phyloP scores from a whole-genome alignment of 2,113 vertebrate genomes.

The Myocastor coypus region DNA sequence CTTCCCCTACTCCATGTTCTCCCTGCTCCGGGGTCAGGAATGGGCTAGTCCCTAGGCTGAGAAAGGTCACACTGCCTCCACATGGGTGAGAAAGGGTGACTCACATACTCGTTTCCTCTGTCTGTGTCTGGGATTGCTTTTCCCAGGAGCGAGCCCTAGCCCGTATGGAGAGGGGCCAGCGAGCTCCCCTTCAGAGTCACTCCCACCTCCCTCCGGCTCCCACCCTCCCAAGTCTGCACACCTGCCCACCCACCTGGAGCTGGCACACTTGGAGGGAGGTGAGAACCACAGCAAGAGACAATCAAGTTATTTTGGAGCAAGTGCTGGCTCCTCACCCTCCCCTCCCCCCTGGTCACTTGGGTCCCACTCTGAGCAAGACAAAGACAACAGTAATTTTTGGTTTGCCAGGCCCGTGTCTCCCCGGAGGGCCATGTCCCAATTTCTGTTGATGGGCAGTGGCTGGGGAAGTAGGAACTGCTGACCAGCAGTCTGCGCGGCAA shows the following conservation, averaged over 20 bases:
- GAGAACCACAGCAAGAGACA: conserved; percentile 21
- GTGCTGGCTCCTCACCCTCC: not conserved
- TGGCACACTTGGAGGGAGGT: not conserved
- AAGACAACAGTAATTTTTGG: conserved; percentile 52
- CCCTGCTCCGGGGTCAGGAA: not conserved
- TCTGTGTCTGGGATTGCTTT: not conserved
- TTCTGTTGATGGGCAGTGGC: not conserved
- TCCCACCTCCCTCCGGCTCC: not conserved
- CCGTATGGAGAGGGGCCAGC: not conserved
- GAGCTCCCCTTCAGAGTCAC: not conserved
- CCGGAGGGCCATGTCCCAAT: conserved; percentile 20
- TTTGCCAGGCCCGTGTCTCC: not conserved
- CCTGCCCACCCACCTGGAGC: conserved; percentile 8
- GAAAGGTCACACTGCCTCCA: not conserved
- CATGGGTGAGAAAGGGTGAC: not conserved
- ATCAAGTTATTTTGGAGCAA: conserved; percentile 49
- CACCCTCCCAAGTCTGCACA: not conserved
- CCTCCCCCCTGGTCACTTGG: conserved; percentile 61
- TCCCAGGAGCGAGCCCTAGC: not conserved
- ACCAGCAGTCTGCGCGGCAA: not conserved
- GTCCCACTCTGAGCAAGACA: conserved; percentile 22
- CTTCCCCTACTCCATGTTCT: not conserved
- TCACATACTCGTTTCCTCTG: conserved; percentile 30
- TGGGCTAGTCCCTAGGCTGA: not conserved
- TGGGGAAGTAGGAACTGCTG: conserved; percentile 10